phyloP scores from a whole-genome alignment of 2,113 vertebrate species.

The Strix uralensis region DNA sequence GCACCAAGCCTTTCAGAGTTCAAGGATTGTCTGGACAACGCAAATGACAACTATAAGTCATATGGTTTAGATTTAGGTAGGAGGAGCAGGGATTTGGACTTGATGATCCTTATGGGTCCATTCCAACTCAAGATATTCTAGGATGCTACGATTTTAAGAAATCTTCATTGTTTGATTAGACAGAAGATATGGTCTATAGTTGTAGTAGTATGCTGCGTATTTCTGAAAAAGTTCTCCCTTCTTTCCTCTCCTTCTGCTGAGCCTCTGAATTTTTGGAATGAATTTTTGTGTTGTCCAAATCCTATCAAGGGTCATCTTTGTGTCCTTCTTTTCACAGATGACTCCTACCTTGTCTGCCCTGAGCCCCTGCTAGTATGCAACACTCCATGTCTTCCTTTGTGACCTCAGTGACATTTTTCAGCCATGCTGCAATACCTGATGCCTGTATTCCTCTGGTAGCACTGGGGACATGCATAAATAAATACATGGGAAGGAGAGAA shows the following conservation, averaged over 20 bases:
- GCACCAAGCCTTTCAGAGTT: not conserved
- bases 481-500: not conserved
- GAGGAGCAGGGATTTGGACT: not conserved
- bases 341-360: not conserved
- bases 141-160: not conserved
- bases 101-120: not conserved
- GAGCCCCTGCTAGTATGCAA: not conserved
- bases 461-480: not conserved
- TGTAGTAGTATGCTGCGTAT: not conserved
- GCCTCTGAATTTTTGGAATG: not conserved
- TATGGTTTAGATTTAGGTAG: not conserved
- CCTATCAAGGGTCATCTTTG: not conserved
- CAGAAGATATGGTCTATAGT: not conserved
- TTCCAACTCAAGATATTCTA: not conserved
- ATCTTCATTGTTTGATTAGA: not conserved
- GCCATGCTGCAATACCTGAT: not conserved
- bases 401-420: not conserved
- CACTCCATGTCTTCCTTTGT: not conserved
- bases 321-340: not conserved
- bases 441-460: not conserved
- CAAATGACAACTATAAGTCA: not conserved
- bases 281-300: not conserved
- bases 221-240: not conserved
- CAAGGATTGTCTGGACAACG: rapidly evolving
- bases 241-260: not conserved